Evolutionary conservation across 1,140 invertebrate species (phyloP).

Genomic region (Fopius arisanus): DNA sequence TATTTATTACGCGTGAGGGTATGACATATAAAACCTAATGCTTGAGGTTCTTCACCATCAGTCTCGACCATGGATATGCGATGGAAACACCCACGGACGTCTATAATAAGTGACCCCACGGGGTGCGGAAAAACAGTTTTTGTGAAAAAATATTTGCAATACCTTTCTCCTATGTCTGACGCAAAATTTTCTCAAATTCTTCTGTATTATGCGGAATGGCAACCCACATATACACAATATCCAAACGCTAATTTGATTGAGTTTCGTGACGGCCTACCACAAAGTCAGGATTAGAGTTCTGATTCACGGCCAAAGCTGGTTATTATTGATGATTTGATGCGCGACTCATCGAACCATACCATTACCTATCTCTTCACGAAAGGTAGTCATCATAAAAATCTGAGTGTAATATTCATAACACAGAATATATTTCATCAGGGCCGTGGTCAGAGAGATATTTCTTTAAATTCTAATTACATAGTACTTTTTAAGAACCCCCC

Average conservation of each 20-base stretch:
- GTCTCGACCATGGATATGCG: conserved; percentile 26
- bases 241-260: neutral
- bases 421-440: no score
- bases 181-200: neutral
- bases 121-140: conserved; percentile 34
- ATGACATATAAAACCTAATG: no score
- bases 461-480: no score
- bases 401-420: no score
- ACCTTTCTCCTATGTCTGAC: neutral
- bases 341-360: neutral
- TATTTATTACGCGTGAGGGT: no score
- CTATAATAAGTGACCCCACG: conserved; percentile 31
- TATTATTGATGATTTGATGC: conserved; percentile 30
- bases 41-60: neutral
- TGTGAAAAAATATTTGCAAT: conserved; percentile 29
- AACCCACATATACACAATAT: neutral
- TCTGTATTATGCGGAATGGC: neutral
- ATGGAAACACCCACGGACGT: conserved; percentile 32
- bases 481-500: no score
- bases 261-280: conserved; percentile 18
- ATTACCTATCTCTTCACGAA: no score
- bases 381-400: no score
- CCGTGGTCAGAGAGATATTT: no score
- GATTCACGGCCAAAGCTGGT: conserved; percentile 17
- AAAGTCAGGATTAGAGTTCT: neutral